Percentiles rank a stretch among this genome's conserved stretches.
Evolutionary conservation across 2,113 vertebrate genomes (phyloP).

Genomic region (Dissostichus mawsoni): DNA sequence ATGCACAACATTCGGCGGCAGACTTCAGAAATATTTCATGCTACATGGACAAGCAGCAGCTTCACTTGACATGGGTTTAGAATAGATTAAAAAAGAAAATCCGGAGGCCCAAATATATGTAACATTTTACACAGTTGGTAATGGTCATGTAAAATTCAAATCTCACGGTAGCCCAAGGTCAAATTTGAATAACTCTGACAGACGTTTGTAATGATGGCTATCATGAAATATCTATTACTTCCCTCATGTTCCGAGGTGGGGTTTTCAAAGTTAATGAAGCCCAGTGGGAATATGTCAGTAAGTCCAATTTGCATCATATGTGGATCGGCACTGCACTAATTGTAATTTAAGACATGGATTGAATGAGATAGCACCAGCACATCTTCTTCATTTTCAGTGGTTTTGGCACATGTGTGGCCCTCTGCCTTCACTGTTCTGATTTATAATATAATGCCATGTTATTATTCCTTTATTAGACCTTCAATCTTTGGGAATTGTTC

Average conservation of each 20-base stretch:
- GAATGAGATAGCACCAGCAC: constrained; percentile 8
- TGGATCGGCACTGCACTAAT: constrained; percentile 13
- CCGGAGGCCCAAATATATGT: constrained; percentile 1
- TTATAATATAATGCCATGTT: constrained; percentile 1
- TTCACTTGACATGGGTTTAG: constrained; percentile 10
- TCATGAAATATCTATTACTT: constrained; percentile 61
- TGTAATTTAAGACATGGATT: constrained; percentile 9
- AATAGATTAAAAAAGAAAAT: not conserved
- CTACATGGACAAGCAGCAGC: constrained; percentile 18
- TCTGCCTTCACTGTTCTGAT: not conserved
- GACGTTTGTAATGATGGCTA: constrained; percentile 43
- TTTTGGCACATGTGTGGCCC: not conserved
- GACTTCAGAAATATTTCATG: constrained; percentile 41
- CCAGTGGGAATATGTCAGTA: constrained; percentile 37
- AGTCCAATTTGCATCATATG: constrained; percentile 26
- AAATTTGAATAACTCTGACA: constrained; percentile 54
- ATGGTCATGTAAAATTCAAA: constrained; percentile 28
- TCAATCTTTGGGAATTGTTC: not conserved
- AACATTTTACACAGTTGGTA: constrained; percentile 16
- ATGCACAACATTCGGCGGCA: not conserved
- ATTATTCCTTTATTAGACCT: constrained; percentile 20
- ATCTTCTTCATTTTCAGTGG: not conserved
- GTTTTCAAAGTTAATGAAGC: constrained; percentile 59
- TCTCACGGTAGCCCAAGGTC: constrained; percentile 27
- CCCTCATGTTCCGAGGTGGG: constrained; percentile 8